Evolutionary conservation across 2,797 vertebrate genomes (phyloP), one percentile per base, ranked within the genome.

Genomic region (Botia almorhae): DNA sequence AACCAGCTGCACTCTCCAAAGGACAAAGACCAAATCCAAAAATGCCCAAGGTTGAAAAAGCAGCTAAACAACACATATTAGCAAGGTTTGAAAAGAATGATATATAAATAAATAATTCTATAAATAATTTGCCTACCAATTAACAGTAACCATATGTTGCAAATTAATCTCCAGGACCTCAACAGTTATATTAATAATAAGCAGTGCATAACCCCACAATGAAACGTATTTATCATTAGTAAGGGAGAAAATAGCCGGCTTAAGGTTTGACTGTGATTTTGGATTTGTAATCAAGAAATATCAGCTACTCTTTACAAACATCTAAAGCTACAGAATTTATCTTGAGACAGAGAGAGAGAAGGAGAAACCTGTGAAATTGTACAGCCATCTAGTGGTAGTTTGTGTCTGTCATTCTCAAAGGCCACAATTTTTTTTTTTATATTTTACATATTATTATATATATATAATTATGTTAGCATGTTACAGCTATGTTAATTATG

Each of bases 1-100:
- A 79, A 84, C 64, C 36, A 76, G 69, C 81, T 83, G 79, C 87
- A 87, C 80, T 86, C 76, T 83, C 69, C 33, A 76, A 84, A 84
- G 80, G 85, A 80, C 81, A 74, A 48, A 17, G 76, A 65, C 23
- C 43, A 65, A 78, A 78, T 84, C 76, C 70, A 71, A 58, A 78
- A 74, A n/a, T 86, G 63, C 19, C 68, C 19, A 65, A 69, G 51
- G 80, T 58, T 80, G 19, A 78, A 76, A 82, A 50, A 80, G 65
- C 39, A 60, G 64, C 64, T 76, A 67, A 73, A 67, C 33, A 39
- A 68, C 51, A 72, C 8, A 8, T 13, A 60, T 74, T 39, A 17
- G 7, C 56, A 12, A 19, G 69, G 33, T 60, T 63, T 64, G 17
- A 76, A 53, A 75, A 61, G 23, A 53, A 79, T 50, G 56, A 23